A percentile compares a stretch with the other conserved stretches of the same genome.
Evolutionary conservation across 64 coral and sea anemone genomes (phyloP).

Genomic region (Actinia equina): DNA sequence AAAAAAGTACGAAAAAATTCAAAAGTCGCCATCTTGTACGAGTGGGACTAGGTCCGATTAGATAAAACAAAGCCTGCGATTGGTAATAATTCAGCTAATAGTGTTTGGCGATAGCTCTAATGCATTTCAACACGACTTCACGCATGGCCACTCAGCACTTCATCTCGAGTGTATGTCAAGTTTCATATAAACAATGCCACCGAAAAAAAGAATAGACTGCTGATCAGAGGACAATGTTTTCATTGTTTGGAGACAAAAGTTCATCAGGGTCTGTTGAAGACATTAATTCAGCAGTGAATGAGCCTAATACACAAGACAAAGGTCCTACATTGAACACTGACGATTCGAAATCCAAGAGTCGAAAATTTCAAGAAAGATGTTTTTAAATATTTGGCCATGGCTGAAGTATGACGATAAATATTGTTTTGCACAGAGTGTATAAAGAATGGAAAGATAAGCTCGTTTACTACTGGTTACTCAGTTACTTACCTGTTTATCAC

Average conservation of each 20-base stretch:
- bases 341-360: neutral
- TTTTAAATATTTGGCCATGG: neutral
- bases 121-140: no score
- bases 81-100: no score
- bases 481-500: no score
- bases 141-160: no score
- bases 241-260: neutral
- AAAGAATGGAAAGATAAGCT: neutral
- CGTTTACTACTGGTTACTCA: neutral
- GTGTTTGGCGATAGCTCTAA: no score
- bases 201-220: neutral
- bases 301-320: neutral
- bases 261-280: conserved; percentile 10
- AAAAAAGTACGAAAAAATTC: no score
- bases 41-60: no score
- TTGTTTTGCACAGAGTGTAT: neutral
- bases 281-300: neutral
- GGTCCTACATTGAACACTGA: neutral
- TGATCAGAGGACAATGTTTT: neutral
- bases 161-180: no score
- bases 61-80: no score
- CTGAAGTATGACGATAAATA: neutral
- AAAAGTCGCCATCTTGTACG: no score
- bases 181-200: conserved; percentile 5
- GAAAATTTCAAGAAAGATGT: neutral